Evolutionary conservation across 35 echinoderm and acorn worm species (phyloP).

Genomic region (Heliocidaris tuberculata): DNA sequence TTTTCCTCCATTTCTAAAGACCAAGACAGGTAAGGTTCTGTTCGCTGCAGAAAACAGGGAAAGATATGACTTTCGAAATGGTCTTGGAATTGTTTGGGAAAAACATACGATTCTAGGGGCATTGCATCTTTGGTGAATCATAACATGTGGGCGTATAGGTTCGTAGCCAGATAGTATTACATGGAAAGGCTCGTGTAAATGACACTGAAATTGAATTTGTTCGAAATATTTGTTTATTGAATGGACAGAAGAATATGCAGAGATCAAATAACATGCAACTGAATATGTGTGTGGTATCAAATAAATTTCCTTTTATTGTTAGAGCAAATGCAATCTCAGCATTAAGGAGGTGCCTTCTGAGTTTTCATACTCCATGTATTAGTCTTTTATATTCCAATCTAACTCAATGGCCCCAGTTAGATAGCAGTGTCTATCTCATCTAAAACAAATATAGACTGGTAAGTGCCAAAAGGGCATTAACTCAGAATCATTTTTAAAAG

Average conservation of each 20-base stretch:
- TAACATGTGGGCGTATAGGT: background rate
- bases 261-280: background rate
- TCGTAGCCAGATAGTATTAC: background rate
- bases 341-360: too few species aligned
- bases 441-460: too few species aligned
- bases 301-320: background rate
- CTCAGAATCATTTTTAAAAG: too few species aligned
- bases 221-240: background rate
- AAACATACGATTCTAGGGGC: background rate
- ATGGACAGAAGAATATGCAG: background rate
- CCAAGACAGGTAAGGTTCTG: background rate
- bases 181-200: background rate
- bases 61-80: background rate
- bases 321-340: too few species aligned
- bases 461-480: too few species aligned
- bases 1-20: background rate
- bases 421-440: too few species aligned
- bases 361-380: background rate
- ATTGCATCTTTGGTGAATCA: background rate
- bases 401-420: background rate
- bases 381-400: too few species aligned
- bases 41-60: background rate
- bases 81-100: background rate
- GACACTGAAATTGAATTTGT: background rate
- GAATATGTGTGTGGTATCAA: background rate